Evolutionary conservation across 2,888 invertebrate species (phyloP).

Genomic region (Volucella inflata): DNA sequence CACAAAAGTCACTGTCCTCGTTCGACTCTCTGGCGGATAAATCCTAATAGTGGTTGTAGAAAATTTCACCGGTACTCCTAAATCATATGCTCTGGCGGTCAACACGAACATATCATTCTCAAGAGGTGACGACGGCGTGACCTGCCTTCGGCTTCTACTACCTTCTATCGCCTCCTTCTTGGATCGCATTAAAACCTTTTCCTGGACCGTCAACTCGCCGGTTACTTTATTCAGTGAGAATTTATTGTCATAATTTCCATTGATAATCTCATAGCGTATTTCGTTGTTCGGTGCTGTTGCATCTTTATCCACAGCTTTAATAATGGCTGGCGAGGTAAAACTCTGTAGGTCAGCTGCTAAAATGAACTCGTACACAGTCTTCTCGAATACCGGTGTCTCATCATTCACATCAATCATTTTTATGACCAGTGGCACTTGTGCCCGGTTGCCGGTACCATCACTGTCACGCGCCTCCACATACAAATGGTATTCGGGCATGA

Average conservation of each 20-base stretch:
- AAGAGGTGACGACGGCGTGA: constrained; percentile 61
- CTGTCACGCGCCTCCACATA: constrained; percentile 95
- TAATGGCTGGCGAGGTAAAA: constrained; percentile 90
- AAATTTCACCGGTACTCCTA: constrained; percentile 91
- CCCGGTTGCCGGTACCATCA: constrained; percentile 91
- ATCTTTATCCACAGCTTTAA: constrained; percentile 93
- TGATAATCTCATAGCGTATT: constrained; percentile 92
- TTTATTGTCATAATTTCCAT: constrained; percentile 90
- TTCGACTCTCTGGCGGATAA: constrained; percentile 90
- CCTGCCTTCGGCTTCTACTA: constrained; percentile 79
- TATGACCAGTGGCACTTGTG: constrained; percentile 89
- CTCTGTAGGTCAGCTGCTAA: constrained; percentile 89
- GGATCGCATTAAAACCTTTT: constrained; percentile 82
- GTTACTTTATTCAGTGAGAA: constrained; percentile 90
- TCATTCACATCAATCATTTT: constrained; percentile 93
- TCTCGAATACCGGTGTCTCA: constrained; percentile 93
- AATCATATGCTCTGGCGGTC: constrained; percentile 91
- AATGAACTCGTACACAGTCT: constrained; percentile 91
- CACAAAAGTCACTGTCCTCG: constrained; percentile 91
- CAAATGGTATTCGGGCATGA: constrained; percentile 90
- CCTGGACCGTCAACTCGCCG: constrained; percentile 89
- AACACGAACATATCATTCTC: constrained; percentile 85
- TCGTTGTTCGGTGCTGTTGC: constrained; percentile 93
- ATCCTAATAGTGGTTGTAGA: constrained; percentile 90
- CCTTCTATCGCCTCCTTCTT: constrained; percentile 79